These are phyloP conservation scores for Bombus superbus DNA, from an alignment of 1,140 invertebrate species.

Conservation along the genomic window DNA sequence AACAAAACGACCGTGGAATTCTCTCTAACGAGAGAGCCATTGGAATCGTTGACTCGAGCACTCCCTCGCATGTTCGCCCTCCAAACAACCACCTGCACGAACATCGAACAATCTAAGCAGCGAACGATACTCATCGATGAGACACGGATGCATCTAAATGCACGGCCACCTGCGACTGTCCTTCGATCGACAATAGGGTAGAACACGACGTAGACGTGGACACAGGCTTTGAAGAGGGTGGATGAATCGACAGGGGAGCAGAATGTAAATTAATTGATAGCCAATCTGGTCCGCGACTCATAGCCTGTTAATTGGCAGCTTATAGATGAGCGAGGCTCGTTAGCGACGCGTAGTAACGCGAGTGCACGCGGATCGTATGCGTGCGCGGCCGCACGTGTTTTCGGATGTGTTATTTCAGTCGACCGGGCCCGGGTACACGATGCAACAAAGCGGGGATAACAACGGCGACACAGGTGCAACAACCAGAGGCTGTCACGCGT, in stretches of 20 bases:
- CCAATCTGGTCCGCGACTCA: conserved; percentile 75
- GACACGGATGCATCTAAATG: background rate
- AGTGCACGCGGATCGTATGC: conserved; percentile 18
- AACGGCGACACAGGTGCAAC: conserved; percentile 62
- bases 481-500: conserved; percentile 33
- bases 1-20: background rate
- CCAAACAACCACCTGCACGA: background rate
- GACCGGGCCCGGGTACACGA: conserved; percentile 30
- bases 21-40: background rate
- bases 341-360: conserved; percentile 68
- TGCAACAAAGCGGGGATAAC: conserved; percentile 63
- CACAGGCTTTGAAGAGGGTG: background rate
- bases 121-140: conserved; percentile 15
- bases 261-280: conserved; percentile 81
- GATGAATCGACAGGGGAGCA: conserved; percentile 42
- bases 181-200: background rate
- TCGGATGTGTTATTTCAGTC: conserved; percentile 62
- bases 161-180: conserved; percentile 31
- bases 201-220: background rate
- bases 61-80: too few species aligned
- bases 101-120: background rate
- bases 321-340: conserved; percentile 79
- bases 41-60: background rate
- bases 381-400: conserved; percentile 50
- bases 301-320: conserved; percentile 81